Evolutionary conservation across 92 coral and sea anemone genomes (phyloP).

Genomic region (Isaurus tuberculatus): DNA sequence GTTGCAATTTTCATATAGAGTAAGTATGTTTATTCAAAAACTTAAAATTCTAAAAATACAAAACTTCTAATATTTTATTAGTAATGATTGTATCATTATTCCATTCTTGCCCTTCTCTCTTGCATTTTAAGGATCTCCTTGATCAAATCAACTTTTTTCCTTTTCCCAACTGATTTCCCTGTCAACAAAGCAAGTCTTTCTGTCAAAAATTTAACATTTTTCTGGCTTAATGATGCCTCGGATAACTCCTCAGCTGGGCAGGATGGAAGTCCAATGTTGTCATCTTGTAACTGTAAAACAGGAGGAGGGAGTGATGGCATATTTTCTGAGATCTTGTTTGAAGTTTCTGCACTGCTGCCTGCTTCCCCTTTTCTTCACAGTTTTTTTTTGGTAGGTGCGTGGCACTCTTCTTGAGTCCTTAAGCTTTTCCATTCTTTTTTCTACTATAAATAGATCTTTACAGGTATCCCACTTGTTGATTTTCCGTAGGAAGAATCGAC

Average conservation of each 20-base stretch:
- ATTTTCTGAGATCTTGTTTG: neutral
- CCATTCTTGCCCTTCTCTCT: neutral
- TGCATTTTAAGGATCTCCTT: neutral
- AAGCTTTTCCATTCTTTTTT: neutral
- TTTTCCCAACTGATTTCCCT: neutral
- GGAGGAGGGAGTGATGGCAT: conserved; percentile 2
- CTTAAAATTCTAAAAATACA: neutral
- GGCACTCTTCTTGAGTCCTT: neutral
- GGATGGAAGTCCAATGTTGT: neutral
- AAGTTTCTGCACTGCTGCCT: neutral
- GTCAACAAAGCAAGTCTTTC: conserved; percentile 2
- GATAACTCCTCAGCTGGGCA: conserved; percentile 1
- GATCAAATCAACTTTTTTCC: neutral
- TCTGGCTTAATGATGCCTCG: neutral
- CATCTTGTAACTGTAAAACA: neutral
- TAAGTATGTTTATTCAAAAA: neutral
- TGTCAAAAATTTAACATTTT: neutral
- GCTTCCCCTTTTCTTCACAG: neutral
- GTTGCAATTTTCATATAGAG: neutral
- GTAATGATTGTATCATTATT: neutral
- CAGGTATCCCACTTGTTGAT: neutral
- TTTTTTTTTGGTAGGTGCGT: neutral
- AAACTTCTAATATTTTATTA: neutral
- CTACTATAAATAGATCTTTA: neutral
- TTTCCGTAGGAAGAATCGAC: neutral